Evolutionary conservation across 1,140 invertebrate genomes (phyloP).

Genomic region (Drosophila nigromelanica): DNA sequence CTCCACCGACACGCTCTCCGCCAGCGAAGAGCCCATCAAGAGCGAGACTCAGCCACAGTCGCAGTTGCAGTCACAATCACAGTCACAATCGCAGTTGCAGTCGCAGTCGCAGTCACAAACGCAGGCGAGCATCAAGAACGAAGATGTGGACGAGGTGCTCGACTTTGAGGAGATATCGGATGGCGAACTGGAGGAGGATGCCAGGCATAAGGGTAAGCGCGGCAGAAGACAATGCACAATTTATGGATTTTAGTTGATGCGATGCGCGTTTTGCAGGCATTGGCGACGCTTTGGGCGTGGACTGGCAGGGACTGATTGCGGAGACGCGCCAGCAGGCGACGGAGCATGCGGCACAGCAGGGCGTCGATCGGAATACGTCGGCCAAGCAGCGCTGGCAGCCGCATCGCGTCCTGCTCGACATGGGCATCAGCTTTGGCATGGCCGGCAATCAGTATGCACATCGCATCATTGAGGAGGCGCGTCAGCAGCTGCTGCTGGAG

Average conservation of each 20-base stretch:
- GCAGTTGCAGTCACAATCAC: background rate
- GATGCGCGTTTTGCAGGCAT: conserved; percentile 85
- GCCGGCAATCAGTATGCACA: conserved; percentile 88
- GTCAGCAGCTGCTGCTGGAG: conserved; percentile 63
- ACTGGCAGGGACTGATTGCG: conserved; percentile 94
- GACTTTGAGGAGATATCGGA: conserved; percentile 96
- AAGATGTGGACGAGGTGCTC: conserved; percentile 87
- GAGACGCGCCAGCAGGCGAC: conserved; percentile 87
- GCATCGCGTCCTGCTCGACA: conserved; percentile 88
- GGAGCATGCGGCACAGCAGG: conserved; percentile 76
- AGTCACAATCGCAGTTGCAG: conserved; percentile 64
- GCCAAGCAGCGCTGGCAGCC: conserved; percentile 91
- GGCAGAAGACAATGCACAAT: background rate
- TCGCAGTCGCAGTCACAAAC: conserved; percentile 84
- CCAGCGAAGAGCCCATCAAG: conserved; percentile 64
- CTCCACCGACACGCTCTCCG: conserved; percentile 46
- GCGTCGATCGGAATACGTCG: conserved; percentile 84
- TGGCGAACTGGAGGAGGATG: conserved; percentile 93
- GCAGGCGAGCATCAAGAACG: conserved; percentile 41
- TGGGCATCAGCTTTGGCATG: conserved; percentile 89
- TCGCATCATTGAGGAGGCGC: conserved; percentile 84
- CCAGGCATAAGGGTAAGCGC: conserved; percentile 81
- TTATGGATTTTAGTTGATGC: too few relatives aligned
- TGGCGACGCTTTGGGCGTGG: conserved; percentile 94
- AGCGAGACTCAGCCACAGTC: conserved; percentile 41